These are phyloP conservation scores for Cosmia pyralina DNA, from an alignment of 2,888 invertebrate species.

Conservation along the genomic window DNA sequence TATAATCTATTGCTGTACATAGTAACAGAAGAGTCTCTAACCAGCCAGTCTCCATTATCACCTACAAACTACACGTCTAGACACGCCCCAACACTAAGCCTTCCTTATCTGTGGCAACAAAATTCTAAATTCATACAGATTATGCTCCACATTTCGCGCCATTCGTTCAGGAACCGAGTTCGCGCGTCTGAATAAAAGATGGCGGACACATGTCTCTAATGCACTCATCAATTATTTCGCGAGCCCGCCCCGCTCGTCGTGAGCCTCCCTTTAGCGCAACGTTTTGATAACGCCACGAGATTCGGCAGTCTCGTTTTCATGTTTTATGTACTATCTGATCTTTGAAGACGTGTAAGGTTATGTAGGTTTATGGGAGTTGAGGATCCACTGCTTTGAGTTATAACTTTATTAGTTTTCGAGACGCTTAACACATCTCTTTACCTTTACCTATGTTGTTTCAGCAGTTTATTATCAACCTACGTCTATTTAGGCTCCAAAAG, in stretches of 20 bases:
- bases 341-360: constrained; percentile 26
- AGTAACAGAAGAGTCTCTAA: neutral
- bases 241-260: constrained; percentile 61
- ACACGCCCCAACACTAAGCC: constrained; percentile 35
- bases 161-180: constrained; percentile 65
- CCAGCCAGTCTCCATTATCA: constrained; percentile 6
- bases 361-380: constrained; percentile 22
- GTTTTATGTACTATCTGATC: constrained; percentile 62
- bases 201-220: constrained; percentile 86
- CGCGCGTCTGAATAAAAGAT: constrained; percentile 83
- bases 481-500: too few species aligned
- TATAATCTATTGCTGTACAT: neutral
- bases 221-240: constrained; percentile 88
- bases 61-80: constrained; percentile 25
- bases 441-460: too few species aligned
- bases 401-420: neutral
- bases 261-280: constrained; percentile 65
- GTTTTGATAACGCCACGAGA: constrained; percentile 71
- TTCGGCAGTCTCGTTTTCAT: constrained; percentile 65
- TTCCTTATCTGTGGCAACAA: constrained; percentile 57
- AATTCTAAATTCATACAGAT: constrained; percentile 72
- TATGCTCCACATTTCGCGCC: constrained; percentile 68
- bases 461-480: too few species aligned
- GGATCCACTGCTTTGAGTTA: neutral
- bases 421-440: too few species aligned